phyloP scores from a whole-genome alignment of 2,113 vertebrate species.

The Neotragus pygmaeus region DNA sequence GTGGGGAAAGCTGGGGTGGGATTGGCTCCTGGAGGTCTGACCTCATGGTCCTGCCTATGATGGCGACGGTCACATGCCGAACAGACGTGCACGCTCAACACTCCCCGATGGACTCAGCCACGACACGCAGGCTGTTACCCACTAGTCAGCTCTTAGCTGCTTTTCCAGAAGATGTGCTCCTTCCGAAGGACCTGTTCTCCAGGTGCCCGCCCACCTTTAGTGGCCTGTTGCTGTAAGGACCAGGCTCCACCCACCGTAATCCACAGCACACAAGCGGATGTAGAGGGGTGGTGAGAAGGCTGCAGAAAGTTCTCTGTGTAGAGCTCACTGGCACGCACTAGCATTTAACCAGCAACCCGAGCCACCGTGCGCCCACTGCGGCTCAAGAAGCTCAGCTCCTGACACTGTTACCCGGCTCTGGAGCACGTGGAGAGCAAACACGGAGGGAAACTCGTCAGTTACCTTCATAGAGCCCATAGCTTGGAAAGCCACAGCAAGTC shows the following conservation, averaged over 20 bases:
- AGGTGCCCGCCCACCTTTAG: not conserved
- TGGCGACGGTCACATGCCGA: not conserved
- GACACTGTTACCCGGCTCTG: not conserved
- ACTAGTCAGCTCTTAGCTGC: not conserved
- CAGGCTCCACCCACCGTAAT: not conserved
- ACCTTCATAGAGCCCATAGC: constrained; percentile 78
- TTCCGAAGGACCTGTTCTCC: not conserved
- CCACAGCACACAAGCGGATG: not conserved
- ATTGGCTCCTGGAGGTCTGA: not conserved
- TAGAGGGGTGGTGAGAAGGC: not conserved
- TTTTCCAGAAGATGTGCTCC: not conserved
- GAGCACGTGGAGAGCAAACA: not conserved
- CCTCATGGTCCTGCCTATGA: not conserved
- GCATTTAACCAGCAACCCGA: not conserved
- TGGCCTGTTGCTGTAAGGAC: not conserved
- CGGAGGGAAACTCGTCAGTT: not conserved
- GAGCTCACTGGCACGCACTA: not conserved
- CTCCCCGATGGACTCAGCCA: not conserved
- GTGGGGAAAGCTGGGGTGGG: not conserved
- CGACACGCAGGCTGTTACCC: not conserved
- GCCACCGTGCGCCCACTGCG: not conserved
- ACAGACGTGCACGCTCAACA: accelerated
- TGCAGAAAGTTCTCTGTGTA: not conserved
- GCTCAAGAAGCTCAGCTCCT: not conserved
- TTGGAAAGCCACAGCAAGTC: constrained; percentile 73